phyloP scores from a whole-genome alignment of 2,888 invertebrate species.

The Nycteola revayana region DNA sequence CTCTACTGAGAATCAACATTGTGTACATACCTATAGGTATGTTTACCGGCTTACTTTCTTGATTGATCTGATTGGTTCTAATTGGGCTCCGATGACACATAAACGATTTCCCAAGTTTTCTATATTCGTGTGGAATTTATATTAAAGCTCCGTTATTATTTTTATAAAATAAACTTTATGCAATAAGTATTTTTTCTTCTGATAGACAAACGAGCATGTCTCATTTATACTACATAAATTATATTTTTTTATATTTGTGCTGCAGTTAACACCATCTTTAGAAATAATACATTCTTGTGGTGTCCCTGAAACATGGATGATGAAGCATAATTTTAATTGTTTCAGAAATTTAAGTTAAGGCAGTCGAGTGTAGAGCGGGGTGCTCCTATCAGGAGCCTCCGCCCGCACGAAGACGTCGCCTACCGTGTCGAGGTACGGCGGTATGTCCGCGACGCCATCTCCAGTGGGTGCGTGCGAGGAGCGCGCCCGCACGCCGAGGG shows the following conservation, averaged over 20 bases:
- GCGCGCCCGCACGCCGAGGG: constrained; percentile 71
- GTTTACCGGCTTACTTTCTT: too few species aligned
- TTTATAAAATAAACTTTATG: too few species aligned
- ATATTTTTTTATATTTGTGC: too few species aligned
- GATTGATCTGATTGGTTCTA: too few species aligned
- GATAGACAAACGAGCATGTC: neutral
- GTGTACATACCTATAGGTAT: too few species aligned
- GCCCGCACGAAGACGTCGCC: constrained; percentile 61
- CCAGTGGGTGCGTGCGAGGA: constrained; percentile 56
- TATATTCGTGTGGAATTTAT: too few species aligned
- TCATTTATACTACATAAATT: too few species aligned
- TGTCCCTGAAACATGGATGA: neutral
- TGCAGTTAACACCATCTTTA: too few species aligned
- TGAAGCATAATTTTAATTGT: constrained; percentile 32
- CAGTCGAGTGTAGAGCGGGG: constrained; percentile 64
- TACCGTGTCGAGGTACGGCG: constrained; percentile 53
- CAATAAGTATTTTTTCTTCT: too few species aligned
- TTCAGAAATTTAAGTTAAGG: constrained; percentile 58
- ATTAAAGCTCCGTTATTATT: too few species aligned
- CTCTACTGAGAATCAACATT: constrained; percentile 1
- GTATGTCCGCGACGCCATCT: constrained; percentile 73
- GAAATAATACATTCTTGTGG: neutral
- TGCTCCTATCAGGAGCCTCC: constrained; percentile 67
- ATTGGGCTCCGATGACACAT: too few species aligned
- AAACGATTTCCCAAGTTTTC: too few species aligned